Base-by-base conservation (phyloP, 2,888 invertebrate genomes). In the Aplocera efformata region DNA sequence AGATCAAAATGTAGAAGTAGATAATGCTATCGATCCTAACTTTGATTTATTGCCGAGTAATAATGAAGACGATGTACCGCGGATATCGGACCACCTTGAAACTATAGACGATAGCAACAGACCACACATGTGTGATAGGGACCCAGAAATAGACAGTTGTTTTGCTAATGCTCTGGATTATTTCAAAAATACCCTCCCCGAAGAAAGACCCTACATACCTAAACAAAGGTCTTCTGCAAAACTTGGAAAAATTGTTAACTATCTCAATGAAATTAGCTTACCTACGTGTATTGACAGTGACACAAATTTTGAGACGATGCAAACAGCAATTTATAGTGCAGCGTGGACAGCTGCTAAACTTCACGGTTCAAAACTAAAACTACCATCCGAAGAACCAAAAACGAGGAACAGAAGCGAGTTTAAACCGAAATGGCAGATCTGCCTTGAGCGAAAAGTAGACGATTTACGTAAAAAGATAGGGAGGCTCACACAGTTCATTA, bases 271-370 rank as follows among this genome's bases (percentile, higher is more conserved):
- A 7, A 8, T n/a, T 4, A 23, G 1, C 5, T 5, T 31, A 7
- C 23, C 31, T 1, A 10, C 22, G 11, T 1, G 1, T 13, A 10
- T 24, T 1, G 8, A 13, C 8, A 1, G 6, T 8, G 32, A 32
- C n/a, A 13, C 32, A 1, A 0, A 6, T 2, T 32, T 32, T 24
- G 24, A 32, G 1, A 13, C 24, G 0, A 11, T 24, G 1, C 32
- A 32, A 8, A 24, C 24, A 1, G 8, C 8, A 1, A 24, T 24
- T 4, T 32, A 32, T 10, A 10, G 31, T n/a, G 23, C 23, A n/a
- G 31, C 31, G n/a, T 31, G 22, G 21, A 23, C 31, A 4, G 31
- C 31, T 5, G n/a, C n/a, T n/a, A n/a, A n/a, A n/a, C n/a, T n/a
- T n/a, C n/a, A n/a, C n/a, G n/a, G n/a, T n/a, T n/a, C n/a, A n/a